Evolutionary conservation across 2,888 invertebrate genomes (phyloP).

Genomic region (Chydorus sphaericus): DNA sequence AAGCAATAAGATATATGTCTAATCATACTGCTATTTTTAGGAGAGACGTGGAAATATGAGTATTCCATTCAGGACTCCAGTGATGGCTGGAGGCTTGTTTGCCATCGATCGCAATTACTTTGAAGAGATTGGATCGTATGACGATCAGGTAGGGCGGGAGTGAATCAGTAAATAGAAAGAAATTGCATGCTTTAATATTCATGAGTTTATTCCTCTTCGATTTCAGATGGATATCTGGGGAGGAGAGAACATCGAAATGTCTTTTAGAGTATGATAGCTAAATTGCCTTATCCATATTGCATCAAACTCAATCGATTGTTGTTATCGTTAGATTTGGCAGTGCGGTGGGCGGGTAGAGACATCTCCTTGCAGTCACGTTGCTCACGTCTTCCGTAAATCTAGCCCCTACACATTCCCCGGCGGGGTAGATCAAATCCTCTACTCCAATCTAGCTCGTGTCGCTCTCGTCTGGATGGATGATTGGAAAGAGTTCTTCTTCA

Average conservation of each 20-base stretch:
- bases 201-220: too few species aligned
- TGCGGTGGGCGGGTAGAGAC: slow-evolving; percentile 85
- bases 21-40: background rate
- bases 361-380: slow-evolving; percentile 82
- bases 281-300: background rate
- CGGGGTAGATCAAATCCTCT: slow-evolving; percentile 72
- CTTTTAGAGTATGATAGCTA: slow-evolving; percentile 53
- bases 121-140: slow-evolving; percentile 62
- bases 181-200: too few species aligned
- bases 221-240: slow-evolving; percentile 89
- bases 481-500: slow-evolving; percentile 83
- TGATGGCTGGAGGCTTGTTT: slow-evolving; percentile 92
- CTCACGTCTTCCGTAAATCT: slow-evolving; percentile 78
- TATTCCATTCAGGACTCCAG: slow-evolving; percentile 46
- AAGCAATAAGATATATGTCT: background rate
- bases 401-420: slow-evolving; percentile 90
- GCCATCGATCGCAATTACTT: slow-evolving; percentile 73
- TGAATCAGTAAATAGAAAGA: too few species aligned
- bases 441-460: slow-evolving; percentile 78
- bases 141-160: too few species aligned
- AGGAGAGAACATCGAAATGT: slow-evolving; percentile 93
- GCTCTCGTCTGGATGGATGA: slow-evolving; percentile 98
- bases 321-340: slow-evolving; percentile 53
- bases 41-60: slow-evolving; percentile 2
- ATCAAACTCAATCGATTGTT: background rate